These are phyloP conservation scores for Cryptomyrus ogoouensis DNA, from an alignment of 2,113 vertebrate species.

Conservation along the genomic window DNA sequence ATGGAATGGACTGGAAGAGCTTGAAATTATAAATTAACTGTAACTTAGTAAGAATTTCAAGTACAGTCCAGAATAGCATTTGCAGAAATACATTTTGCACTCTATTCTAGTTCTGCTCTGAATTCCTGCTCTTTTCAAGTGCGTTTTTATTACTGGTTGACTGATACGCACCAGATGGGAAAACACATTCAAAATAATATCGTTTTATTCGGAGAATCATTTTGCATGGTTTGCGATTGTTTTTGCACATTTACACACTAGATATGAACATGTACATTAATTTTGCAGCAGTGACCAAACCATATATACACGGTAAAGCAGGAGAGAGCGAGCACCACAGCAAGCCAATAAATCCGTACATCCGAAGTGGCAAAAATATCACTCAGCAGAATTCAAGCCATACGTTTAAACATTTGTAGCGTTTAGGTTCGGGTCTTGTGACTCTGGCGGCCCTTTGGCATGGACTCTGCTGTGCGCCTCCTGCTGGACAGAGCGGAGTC, in stretches of 20 bases:
- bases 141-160: not conserved
- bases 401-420: conserved; percentile 70
- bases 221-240: not conserved
- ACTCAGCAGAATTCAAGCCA: not conserved
- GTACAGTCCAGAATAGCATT: not conserved
- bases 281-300: not conserved
- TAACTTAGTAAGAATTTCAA: not conserved
- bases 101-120: not conserved
- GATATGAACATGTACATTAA: not conserved
- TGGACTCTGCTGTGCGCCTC: conserved; percentile 58
- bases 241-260: not conserved
- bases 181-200: not conserved
- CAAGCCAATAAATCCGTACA: not conserved
- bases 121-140: not conserved
- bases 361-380: not conserved
- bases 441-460: conserved; percentile 65
- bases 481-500: conserved; percentile 66
- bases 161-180: not conserved
- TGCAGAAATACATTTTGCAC: not conserved
- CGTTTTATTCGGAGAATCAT: not conserved
- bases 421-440: conserved; percentile 44
- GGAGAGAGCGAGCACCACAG: not conserved
- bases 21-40: not conserved
- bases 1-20: not conserved
- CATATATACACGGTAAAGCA: not conserved